Conservation (phyloP, 1,140 invertebrate species). For the Saccostrea glomerata region DNA sequence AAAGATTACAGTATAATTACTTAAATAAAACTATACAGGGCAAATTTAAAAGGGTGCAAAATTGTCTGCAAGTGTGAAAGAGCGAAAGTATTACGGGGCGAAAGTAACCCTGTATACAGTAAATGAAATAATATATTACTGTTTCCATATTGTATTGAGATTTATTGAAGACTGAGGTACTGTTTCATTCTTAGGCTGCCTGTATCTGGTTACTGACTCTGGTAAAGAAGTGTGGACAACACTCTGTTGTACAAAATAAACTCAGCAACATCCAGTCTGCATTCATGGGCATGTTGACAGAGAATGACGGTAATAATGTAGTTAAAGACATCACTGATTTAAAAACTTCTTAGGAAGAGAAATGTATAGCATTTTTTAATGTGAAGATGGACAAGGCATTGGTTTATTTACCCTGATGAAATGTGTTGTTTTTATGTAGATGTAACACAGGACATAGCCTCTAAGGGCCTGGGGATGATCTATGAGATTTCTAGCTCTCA, state of each 20-base stretch:
- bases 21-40: no score
- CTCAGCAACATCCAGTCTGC: slow-evolving; percentile 87
- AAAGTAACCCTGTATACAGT: no score
- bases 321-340: neutral
- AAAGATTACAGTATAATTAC: no score
- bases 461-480: slow-evolving; percentile 92
- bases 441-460: slow-evolving; percentile 93
- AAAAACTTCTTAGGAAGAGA: neutral
- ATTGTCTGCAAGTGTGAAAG: no score
- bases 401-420: neutral
- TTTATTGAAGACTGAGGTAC: no score
- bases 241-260: slow-evolving; percentile 84
- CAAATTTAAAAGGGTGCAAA: no score
- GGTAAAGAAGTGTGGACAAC: slow-evolving; percentile 87
- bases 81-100: no score
- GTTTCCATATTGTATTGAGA: no score
- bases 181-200: slow-evolving; percentile 82
- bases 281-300: slow-evolving; percentile 92
- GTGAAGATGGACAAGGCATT: neutral
- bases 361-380: neutral
- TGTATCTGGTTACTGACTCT: slow-evolving; percentile 92
- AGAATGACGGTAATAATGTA: slow-evolving; percentile 88
- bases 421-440: slow-evolving; percentile 70
- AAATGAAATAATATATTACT: no score
- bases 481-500: slow-evolving; percentile 87